phyloP scores from a whole-genome alignment of 1,140 invertebrate genomes.

The Tetragonula clypearis region DNA sequence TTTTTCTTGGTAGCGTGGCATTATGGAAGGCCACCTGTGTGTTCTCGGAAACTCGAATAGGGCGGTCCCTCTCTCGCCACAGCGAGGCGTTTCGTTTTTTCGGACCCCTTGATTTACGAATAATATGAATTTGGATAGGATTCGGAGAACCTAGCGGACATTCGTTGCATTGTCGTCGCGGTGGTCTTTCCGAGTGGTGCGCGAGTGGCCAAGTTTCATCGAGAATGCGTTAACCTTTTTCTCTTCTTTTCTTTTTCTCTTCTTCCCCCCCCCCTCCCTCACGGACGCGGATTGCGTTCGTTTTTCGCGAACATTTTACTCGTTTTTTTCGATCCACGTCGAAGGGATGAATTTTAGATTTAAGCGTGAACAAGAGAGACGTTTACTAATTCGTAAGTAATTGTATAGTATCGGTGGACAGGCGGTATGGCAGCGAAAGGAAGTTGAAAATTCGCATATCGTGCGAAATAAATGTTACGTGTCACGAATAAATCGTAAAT shows the following conservation, averaged over 20 bases:
- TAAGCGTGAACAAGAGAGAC: too few relatives aligned
- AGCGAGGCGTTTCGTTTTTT: slow-evolving; percentile 32
- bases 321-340: too few relatives aligned
- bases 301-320: too few relatives aligned
- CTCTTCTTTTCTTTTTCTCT: not conserved
- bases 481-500: too few relatives aligned
- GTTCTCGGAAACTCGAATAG: slow-evolving; percentile 74
- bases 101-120: slow-evolving; percentile 41
- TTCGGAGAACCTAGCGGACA: slow-evolving; percentile 13
- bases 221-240: not conserved
- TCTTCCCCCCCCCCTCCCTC: too few relatives aligned
- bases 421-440: too few relatives aligned
- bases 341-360: too few relatives aligned
- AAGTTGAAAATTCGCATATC: too few relatives aligned
- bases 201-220: not conserved
- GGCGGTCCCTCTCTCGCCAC: slow-evolving; percentile 31
- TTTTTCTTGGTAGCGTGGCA: slow-evolving; percentile 59
- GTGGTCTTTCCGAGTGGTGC: not conserved
- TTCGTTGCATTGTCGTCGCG: slow-evolving; percentile 18
- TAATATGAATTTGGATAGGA: slow-evolving; percentile 44
- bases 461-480: too few relatives aligned
- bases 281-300: not conserved
- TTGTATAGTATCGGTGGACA: too few relatives aligned
- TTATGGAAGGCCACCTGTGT: slow-evolving; percentile 64
- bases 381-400: too few relatives aligned